Conservation (phyloP, 2,888 invertebrate genomes). For the Aromia moschata region DNA sequence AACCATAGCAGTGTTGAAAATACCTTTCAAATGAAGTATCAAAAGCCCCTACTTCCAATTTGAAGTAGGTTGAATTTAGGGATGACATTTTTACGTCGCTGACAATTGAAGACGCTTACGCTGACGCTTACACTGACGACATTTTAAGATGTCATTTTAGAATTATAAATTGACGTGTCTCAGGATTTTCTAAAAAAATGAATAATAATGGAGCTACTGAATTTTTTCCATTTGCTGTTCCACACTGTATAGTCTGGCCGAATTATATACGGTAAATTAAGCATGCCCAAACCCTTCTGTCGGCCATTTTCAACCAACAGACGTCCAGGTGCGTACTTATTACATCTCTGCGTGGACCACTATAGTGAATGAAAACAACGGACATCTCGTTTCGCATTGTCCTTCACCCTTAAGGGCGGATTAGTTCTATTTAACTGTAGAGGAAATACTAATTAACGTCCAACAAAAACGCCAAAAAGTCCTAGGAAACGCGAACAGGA, state of each 20-base stretch:
- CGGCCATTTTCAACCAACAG: constrained; percentile 44
- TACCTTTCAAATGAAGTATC: too few species aligned
- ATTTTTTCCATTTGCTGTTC: too few species aligned
- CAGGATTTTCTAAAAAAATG: too few species aligned
- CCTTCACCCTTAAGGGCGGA: constrained; percentile 44
- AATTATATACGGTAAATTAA: constrained; percentile 33
- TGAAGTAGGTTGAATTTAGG: too few species aligned
- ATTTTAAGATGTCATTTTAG: too few species aligned
- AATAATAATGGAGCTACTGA: too few species aligned
- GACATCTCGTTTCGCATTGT: constrained; percentile 45
- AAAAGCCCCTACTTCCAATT: too few species aligned
- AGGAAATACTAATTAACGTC: constrained; percentile 39
- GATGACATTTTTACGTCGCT: too few species aligned
- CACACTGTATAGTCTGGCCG: background rate
- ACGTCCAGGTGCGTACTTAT: constrained; percentile 47
- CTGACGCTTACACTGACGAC: too few species aligned
- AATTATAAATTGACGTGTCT: too few species aligned
- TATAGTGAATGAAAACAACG: constrained; percentile 45
- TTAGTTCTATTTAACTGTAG: constrained; percentile 30
- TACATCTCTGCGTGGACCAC: constrained; percentile 39
- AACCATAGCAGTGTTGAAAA: too few species aligned
- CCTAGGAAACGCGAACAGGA: background rate
- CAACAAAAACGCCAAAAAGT: constrained; percentile 30
- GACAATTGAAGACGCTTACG: too few species aligned
- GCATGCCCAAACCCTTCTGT: constrained; percentile 37